A percentile compares a stretch with the other conserved stretches of the same genome.
Conservation (phyloP, 2,113 vertebrate species). For the Macquaria australasica region DNA sequence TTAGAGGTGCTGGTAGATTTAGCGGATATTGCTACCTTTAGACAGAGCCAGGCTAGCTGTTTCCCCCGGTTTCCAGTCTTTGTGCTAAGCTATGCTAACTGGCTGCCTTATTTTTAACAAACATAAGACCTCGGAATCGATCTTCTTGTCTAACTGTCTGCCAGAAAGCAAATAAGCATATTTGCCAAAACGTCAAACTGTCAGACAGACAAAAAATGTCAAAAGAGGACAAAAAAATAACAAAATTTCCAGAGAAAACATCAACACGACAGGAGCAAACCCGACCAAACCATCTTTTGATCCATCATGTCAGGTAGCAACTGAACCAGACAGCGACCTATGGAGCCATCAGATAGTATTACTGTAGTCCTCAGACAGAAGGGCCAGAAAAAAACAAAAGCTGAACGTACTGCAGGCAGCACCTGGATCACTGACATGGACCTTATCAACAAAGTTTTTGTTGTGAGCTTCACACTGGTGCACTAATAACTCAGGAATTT, state of each 20-base stretch:
- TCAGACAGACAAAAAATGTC: too few relatives aligned
- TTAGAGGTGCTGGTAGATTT: not conserved
- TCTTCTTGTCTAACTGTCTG: not conserved
- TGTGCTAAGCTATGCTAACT: not conserved
- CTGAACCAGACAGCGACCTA: not conserved
- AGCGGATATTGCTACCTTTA: not conserved
- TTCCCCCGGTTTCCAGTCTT: not conserved
- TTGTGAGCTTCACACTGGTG: not conserved
- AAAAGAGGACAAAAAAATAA: not conserved
- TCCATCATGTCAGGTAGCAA: not conserved
- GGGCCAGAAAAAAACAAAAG: not conserved
- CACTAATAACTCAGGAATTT: constrained; percentile 4
- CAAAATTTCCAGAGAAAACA: not conserved
- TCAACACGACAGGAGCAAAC: not conserved
- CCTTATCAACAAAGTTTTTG: not conserved
- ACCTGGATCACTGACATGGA: not conserved
- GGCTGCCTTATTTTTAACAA: too few relatives aligned
- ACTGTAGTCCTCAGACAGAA: not conserved
- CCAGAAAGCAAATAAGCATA: not conserved
- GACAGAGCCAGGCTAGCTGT: not conserved
- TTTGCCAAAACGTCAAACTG: not conserved
- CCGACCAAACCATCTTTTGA: not conserved
- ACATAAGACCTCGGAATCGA: too few relatives aligned
- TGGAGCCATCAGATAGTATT: constrained; percentile 6
- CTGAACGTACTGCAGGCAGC: not conserved